Conservation (phyloP, 2,888 invertebrate genomes). For the Dryococelus australis region DNA sequence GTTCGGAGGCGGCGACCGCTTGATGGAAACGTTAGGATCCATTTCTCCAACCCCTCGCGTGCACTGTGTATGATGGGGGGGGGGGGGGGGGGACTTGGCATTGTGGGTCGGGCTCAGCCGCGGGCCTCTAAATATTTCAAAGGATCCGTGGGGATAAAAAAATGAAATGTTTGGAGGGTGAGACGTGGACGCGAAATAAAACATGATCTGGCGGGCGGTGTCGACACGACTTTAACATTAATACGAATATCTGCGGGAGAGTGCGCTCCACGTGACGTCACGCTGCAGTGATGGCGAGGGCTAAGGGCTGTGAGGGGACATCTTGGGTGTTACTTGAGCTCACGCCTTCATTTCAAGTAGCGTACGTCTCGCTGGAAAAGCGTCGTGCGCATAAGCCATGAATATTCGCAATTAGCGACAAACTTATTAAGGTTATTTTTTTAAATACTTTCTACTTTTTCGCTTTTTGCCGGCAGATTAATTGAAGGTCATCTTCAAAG, state of each 20-base stretch:
- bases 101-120: background rate
- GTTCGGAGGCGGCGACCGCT: background rate
- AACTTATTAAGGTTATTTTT: too few relatives aligned
- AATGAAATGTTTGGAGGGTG: background rate
- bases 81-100: background rate
- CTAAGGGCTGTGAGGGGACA: too few relatives aligned
- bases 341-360: background rate
- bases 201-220: background rate
- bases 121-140: background rate
- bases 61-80: background rate
- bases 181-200: background rate
- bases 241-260: conserved; percentile 6
- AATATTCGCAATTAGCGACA: too few relatives aligned
- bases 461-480: too few relatives aligned
- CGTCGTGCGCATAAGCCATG: too few relatives aligned
- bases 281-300: background rate
- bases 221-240: background rate
- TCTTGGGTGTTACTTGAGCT: background rate
- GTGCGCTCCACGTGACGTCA: background rate
- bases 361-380: too few relatives aligned
- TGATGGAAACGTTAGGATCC: conserved; percentile 27
- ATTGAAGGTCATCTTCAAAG: too few relatives aligned
- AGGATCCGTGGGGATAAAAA: background rate
- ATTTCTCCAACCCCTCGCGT: conserved; percentile 11
- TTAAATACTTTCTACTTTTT: too few relatives aligned